Conservation (phyloP, 2,888 invertebrate genomes). For the Epirrita christyi region DNA sequence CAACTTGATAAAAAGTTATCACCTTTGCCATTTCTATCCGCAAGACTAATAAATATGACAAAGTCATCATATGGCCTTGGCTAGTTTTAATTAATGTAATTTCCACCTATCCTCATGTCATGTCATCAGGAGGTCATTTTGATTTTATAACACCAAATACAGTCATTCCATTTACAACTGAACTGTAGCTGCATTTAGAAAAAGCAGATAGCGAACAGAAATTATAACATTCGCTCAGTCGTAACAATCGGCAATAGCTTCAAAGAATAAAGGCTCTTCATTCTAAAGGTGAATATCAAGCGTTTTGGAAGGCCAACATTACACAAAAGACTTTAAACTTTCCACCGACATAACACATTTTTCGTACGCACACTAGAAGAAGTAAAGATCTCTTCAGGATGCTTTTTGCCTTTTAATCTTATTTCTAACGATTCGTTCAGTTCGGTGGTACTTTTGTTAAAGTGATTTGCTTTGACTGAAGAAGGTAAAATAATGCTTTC, state of each 20-base stretch:
- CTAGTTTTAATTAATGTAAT: slow-evolving; percentile 54
- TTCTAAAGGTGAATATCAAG: not conserved
- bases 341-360: slow-evolving; percentile 10
- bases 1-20: slow-evolving; percentile 9
- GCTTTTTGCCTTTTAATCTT: slow-evolving; percentile 31
- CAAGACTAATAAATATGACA: slow-evolving; percentile 24
- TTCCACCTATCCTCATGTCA: slow-evolving; percentile 55
- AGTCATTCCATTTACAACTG: slow-evolving; percentile 10
- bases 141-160: slow-evolving; percentile 42
- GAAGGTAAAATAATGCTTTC: slow-evolving; percentile 31
- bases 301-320: not conserved
- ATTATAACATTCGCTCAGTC: too few species aligned
- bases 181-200: not conserved
- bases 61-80: slow-evolving; percentile 55
- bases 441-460: slow-evolving; percentile 22
- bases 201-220: not conserved
- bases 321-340: not conserved
- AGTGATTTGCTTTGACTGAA: slow-evolving; percentile 29
- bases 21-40: slow-evolving; percentile 3
- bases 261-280: not conserved
- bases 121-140: slow-evolving; percentile 44
- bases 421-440: slow-evolving; percentile 25
- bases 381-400: slow-evolving; percentile 22
- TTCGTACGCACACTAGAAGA: slow-evolving; percentile 17
- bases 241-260: not conserved